phyloP scores from a whole-genome alignment of 2,888 invertebrate genomes.

The Halictus ligatus region DNA sequence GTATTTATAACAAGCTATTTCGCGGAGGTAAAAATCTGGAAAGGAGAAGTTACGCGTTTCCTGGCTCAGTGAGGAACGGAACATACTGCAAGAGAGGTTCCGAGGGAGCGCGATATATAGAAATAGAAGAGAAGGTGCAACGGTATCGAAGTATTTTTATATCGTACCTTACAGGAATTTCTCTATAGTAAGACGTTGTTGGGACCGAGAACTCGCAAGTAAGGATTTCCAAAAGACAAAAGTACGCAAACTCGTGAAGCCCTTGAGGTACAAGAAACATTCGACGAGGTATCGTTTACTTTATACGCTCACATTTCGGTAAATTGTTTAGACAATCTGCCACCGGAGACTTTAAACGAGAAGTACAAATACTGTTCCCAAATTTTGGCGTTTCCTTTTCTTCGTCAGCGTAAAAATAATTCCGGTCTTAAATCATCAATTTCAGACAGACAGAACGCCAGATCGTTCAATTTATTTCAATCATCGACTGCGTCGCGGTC shows the following conservation, averaged over 20 bases:
- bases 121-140: background rate
- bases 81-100: background rate
- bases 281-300: background rate
- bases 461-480: too few species aligned
- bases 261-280: background rate
- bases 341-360: too few species aligned
- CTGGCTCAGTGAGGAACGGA: background rate
- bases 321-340: background rate
- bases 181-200: conserved; percentile 7
- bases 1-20: background rate
- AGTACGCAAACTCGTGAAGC: background rate
- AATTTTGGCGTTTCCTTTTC: too few species aligned
- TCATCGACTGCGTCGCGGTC: conserved; percentile 4
- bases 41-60: conserved; percentile 6
- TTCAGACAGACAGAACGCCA: too few species aligned
- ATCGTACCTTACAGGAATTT: background rate
- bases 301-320: background rate
- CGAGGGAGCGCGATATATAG: background rate
- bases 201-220: background rate
- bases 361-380: too few species aligned
- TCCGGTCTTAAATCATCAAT: too few species aligned
- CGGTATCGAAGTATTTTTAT: conserved; percentile 23
- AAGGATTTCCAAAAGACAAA: background rate
- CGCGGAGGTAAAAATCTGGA: background rate
- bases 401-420: too few species aligned